Evolutionary conservation across 2,888 invertebrate genomes (phyloP).

Genomic region (Melinopterus prodromus): DNA sequence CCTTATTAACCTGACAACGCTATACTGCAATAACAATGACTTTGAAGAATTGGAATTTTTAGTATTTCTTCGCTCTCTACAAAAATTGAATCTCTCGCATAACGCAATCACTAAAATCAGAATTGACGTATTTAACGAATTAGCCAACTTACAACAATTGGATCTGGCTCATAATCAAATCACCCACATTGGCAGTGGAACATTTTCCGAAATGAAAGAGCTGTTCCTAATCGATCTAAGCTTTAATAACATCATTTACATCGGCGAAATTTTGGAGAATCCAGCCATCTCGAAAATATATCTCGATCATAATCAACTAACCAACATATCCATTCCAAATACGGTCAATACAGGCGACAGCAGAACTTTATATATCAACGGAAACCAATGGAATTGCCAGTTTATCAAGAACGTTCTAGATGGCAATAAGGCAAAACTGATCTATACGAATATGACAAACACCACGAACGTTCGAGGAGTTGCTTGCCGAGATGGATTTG

Average conservation of each 20-base stretch:
- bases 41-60: slow-evolving; percentile 20
- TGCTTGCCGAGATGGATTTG: slow-evolving; percentile 10
- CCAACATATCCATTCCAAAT: slow-evolving; percentile 12
- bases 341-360: neutral
- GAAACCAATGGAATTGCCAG: slow-evolving; percentile 31
- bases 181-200: slow-evolving; percentile 22
- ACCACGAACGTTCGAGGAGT: slow-evolving; percentile 17
- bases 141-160: slow-evolving; percentile 17
- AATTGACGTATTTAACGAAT: slow-evolving; percentile 6
- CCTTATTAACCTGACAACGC: slow-evolving; percentile 13
- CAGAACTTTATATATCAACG: slow-evolving; percentile 26
- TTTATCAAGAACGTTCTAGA: slow-evolving; percentile 25
- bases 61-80: slow-evolving; percentile 1
- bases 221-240: slow-evolving; percentile 26
- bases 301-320: slow-evolving; percentile 22
- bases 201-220: slow-evolving; percentile 23
- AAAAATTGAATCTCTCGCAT: slow-evolving; percentile 29
- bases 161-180: slow-evolving; percentile 33
- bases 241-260: slow-evolving; percentile 23
- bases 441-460: neutral
- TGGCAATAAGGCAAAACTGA: slow-evolving; percentile 10
- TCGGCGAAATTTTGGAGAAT: slow-evolving; percentile 24
- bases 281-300: slow-evolving; percentile 14
- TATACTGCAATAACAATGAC: slow-evolving; percentile 18
- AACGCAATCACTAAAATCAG: slow-evolving; percentile 28